phyloP scores from a whole-genome alignment of 2,797 vertebrate species.

The Discoglossus pictus region DNA sequence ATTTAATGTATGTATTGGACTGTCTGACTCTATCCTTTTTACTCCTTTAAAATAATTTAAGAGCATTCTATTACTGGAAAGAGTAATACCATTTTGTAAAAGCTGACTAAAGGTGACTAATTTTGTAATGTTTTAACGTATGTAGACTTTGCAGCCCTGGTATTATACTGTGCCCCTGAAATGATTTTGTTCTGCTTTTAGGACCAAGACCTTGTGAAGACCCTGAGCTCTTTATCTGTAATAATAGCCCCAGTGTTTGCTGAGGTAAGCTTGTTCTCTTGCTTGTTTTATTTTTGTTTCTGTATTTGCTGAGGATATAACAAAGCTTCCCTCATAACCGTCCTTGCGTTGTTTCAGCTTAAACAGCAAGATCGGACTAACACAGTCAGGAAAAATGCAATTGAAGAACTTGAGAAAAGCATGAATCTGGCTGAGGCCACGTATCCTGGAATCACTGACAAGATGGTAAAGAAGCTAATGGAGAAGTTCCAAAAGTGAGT shows the following conservation, averaged over 20 bases:
- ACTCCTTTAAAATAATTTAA: no score
- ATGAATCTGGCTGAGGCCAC: conserved; percentile 82
- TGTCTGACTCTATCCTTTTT: no score
- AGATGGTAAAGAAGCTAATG: conserved; percentile 89
- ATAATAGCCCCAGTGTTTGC: conserved; percentile 88
- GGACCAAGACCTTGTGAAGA: conserved; percentile 84
- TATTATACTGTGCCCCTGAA: no score
- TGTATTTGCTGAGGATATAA: not conserved
- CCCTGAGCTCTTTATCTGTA: conserved; percentile 80
- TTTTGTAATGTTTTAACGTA: no score
- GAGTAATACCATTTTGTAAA: no score
- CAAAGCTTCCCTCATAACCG: not conserved
- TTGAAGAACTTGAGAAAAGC: conserved; percentile 88
- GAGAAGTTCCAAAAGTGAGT: conserved; percentile 86
- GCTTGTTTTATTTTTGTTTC: not conserved
- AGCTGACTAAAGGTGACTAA: no score
- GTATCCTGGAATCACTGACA: conserved; percentile 89
- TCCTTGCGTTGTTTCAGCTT: conserved; percentile 67
- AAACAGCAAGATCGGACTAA: conserved; percentile 88
- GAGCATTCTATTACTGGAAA: no score
- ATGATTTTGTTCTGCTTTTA: conserved; percentile 60
- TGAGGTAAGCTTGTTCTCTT: conserved; percentile 68
- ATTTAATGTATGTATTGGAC: no score
- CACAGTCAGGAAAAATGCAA: conserved; percentile 78
- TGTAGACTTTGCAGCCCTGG: no score